Evolutionary conservation across 1,140 invertebrate species (phyloP), one percentile per base, ranked within the genome.

Genomic region (Himalopsyche phryganea): DNA sequence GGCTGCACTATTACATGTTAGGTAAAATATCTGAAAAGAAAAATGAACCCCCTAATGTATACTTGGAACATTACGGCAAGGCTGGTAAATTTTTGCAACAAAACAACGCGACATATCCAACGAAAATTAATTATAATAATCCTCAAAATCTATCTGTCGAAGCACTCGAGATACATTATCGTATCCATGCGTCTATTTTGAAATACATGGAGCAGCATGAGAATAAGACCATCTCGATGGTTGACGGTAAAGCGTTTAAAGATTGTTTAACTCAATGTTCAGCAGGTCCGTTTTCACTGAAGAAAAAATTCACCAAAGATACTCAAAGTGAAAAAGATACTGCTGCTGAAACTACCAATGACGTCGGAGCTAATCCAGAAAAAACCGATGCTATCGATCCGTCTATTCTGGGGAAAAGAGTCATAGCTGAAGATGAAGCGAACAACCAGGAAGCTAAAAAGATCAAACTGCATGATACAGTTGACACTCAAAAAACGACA

Each of bases 1-100:
- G 94, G 94, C 75, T 95, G 10, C 85, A 90, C 67, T 89, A 92
- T 68, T 96, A 96, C 67, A 94, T 96, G 88, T 76, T 96, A 15
- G 94, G 90, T 0, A 97, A 98, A 83, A 87, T 95, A 42, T 80
- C 85, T 0, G 91, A 95, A 69, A 96, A 95, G 69, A 82, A 83
- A 55, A 84, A 85, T 53, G 83, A 86, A 60, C 79, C 86, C 59
- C 85, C 89, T 0, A 77, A 80, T n/a, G 71, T 85, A 20, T 93
- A 87, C 73, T 73, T 96, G 13, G 78, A 86, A 59, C 86, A 91
- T 76, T 96, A 94, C 69, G 74, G 84, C 67, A 82, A 84, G 72
- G 86, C 91, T 14, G 82, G 84, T 17, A 80, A 85, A 67, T 83
- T 86, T 69, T 74, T 96, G 28, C 81, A 89, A 67, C 82, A 91